These are phyloP conservation scores for Rattus rattus DNA, from an alignment of 2,113 vertebrate species.

Conservation along the genomic window DNA sequence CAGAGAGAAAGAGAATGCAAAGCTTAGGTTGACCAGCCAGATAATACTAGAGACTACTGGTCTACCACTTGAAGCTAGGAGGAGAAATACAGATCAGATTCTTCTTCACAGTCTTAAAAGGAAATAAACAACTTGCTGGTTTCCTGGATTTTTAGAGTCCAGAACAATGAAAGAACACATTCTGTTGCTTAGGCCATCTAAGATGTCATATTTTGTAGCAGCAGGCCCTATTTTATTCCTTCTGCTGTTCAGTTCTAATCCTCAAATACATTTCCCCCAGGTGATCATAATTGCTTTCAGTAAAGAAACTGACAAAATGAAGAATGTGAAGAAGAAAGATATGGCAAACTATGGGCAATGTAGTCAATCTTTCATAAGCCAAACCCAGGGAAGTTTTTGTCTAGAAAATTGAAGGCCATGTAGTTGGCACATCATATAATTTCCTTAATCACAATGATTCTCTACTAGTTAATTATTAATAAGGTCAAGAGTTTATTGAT, in stretches of 20 bases:
- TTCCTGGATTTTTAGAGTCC: background rate
- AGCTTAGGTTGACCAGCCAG: background rate
- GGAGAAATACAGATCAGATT: background rate
- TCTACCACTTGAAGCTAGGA: background rate
- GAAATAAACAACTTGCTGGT: background rate
- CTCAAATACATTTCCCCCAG: background rate
- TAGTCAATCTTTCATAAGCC: conserved; percentile 34
- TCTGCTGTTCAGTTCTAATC: background rate
- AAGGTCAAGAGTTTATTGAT: background rate
- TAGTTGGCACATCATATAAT: background rate
- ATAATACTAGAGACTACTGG: background rate
- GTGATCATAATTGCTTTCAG: background rate
- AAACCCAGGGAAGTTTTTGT: conserved; percentile 26
- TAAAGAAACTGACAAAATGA: conserved; percentile 11
- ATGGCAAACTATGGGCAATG: background rate
- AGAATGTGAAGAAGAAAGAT: background rate
- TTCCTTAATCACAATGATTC: conserved; percentile 26
- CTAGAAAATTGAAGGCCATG: conserved; percentile 50
- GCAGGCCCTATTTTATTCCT: background rate
- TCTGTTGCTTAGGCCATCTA: background rate
- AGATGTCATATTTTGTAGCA: background rate
- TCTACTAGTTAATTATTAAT: conserved; percentile 21
- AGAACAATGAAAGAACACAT: background rate
- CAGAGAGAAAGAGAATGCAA: background rate
- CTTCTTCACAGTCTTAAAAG: background rate